Percentiles rank a stretch among this genome's conserved stretches.
These are phyloP conservation scores for Willowsia nigromaculata DNA, from an alignment of 2,888 invertebrate genomes.

Conservation along the genomic window DNA sequence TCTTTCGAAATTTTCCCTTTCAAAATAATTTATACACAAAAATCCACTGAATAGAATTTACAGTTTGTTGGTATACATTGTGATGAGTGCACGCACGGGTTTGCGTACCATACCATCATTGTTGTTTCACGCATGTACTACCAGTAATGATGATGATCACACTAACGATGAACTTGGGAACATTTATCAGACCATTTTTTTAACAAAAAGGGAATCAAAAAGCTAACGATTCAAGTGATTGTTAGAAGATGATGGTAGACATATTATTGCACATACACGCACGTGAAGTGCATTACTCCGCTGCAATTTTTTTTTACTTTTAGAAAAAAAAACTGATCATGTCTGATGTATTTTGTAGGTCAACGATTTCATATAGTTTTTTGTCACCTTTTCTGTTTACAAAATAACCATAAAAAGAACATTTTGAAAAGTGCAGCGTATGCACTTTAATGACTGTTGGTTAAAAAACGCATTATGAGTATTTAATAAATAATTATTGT, in stretches of 20 bases:
- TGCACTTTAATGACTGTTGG: conserved; percentile 3
- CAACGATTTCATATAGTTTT: too few relatives aligned
- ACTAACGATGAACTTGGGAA: conserved; percentile 9
- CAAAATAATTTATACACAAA: not conserved
- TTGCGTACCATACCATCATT: not conserved
- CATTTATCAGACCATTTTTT: not conserved
- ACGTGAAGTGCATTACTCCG: not conserved
- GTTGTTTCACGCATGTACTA: conserved; percentile 22
- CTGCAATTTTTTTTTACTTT: too few relatives aligned
- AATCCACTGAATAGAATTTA: not conserved
- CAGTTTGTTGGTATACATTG: too few relatives aligned
- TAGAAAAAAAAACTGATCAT: too few relatives aligned
- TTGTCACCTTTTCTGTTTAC: too few relatives aligned
- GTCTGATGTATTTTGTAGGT: not conserved
- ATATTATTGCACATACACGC: not conserved
- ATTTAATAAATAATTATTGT: too few relatives aligned
- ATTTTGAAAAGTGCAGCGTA: not conserved
- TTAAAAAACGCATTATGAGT: too few relatives aligned
- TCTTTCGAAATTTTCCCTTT: conserved; percentile 44
- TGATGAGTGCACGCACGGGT: conserved; percentile 22
- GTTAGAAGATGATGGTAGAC: not conserved
- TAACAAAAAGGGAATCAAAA: not conserved
- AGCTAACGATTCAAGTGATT: not conserved
- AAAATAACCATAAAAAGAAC: too few relatives aligned
- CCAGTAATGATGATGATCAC: not conserved